Base-by-base conservation (phyloP, 2,113 vertebrate species). In the Antechinus flavipes region DNA sequence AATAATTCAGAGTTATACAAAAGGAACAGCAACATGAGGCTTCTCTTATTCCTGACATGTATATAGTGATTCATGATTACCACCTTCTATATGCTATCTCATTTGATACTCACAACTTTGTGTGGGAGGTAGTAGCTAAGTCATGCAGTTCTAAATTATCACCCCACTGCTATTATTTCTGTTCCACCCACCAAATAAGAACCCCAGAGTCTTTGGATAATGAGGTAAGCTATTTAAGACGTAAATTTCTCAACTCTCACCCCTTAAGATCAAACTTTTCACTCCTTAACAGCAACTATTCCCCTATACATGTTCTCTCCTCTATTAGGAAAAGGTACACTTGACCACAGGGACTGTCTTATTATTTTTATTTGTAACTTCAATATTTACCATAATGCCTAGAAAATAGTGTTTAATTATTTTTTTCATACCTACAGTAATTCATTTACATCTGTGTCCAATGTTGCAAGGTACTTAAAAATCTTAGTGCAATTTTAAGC, bases 1-100 rank as follows among this genome's bases (percentile, higher is more conserved):
- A 97, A 96, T 97, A 97, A 98, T 96, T 97, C 95, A 98, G 96
- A 96, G 61, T 94, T 96, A 90, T 95, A 97, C 96, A 97, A 54
- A 97, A 30, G 26, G 26, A 98, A 96, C 97, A 92, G 91, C 96
- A 90, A 93, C 95, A 97, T 89, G 91, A 90, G 50, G 14, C 49
- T 98, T 97, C 95, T 95, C 90, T 98, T 94, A 89, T 97, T 92
- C 97, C 95, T 98, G 95, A 91, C 97, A 97, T 98, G 97, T 49
- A 90, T 97, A 84, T 97, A 90, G 49, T 90, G 93, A 97, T 97
- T 96, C 93, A 96, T 30, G 24, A 50, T 49, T 84, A 42, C 84
- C 94, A 91, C 91, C 97, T 97, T 95, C 94, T 95, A 89, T 97
- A 96, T 58, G 10, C 92, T 97, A 47, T 49, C 55, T 97, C 42